These are phyloP conservation scores for Halisarca cf. caerulea DNA, from an alignment of 37 sponge, comb jelly and placozoan species.

Conservation along the genomic window DNA sequence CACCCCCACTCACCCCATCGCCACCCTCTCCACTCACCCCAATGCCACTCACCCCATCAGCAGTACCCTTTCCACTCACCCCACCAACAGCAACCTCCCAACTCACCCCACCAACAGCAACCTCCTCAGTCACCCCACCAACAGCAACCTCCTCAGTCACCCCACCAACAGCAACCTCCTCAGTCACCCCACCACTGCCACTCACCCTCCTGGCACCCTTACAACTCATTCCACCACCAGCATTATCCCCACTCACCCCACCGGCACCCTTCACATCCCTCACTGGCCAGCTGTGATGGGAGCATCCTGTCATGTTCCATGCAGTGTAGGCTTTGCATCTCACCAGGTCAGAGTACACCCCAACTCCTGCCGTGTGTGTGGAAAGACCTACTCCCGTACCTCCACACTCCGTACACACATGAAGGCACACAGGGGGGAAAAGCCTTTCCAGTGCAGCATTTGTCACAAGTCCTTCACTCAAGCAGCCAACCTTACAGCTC, in stretches of 20 bases:
- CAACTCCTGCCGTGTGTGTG: conserved; percentile 90
- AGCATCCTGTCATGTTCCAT: too few species aligned
- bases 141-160: background rate
- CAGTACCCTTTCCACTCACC: background rate
- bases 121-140: background rate
- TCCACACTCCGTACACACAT: conserved; percentile 96
- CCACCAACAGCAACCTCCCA: background rate
- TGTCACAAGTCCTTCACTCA: conserved; percentile 97
- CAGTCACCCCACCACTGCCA: background rate
- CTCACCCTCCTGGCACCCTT: background rate
- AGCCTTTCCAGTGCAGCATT: conserved; percentile 88
- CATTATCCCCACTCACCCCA: background rate
- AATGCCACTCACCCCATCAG: background rate
- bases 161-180: background rate
- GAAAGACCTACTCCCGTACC: conserved; percentile 95
- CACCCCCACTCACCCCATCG: background rate
- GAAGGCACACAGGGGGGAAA: conserved; percentile 93
- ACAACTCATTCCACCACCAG: too few species aligned
- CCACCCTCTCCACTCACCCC: background rate
- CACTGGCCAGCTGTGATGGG: too few species aligned
- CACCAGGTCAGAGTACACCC: background rate
- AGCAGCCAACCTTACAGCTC: conserved; percentile 98
- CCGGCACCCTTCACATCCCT: too few species aligned
- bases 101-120: background rate
- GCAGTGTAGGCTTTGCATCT: background rate